Percentiles rank a stretch among this genome's conserved stretches.
Conservation (phyloP, 2,888 invertebrate genomes). For the Apomyelois bistriatella region DNA sequence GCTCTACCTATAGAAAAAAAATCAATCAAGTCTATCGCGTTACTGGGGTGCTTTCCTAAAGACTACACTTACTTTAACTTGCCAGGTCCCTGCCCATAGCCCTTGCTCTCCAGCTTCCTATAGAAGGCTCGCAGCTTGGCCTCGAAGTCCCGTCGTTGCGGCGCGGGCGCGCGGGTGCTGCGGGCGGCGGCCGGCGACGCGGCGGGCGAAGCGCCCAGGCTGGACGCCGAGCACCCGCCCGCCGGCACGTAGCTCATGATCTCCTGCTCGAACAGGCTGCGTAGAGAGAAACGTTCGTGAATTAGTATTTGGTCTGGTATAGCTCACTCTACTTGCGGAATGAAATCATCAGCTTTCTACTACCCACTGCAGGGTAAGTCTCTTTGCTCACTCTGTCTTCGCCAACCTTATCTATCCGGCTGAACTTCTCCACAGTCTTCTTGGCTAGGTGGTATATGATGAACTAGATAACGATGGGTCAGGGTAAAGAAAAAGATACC, state of each 20-base stretch:
- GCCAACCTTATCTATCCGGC: too few species aligned
- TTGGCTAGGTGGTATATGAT: too few species aligned
- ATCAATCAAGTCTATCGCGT: too few species aligned
- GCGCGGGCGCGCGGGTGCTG: slow-evolving; percentile 91
- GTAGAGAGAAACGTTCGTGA: slow-evolving; percentile 18
- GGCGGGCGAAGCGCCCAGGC: slow-evolving; percentile 85
- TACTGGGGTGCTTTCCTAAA: too few species aligned
- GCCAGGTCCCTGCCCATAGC: slow-evolving; percentile 97
- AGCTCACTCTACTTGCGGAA: too few species aligned
- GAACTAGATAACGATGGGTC: too few species aligned
- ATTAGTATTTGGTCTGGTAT: not conserved
- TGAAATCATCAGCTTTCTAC: too few species aligned
- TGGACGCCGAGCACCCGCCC: slow-evolving; percentile 39
- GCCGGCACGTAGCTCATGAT: slow-evolving; percentile 98
- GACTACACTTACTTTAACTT: slow-evolving; percentile 98
- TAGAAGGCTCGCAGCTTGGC: slow-evolving; percentile 97
- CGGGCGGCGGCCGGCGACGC: slow-evolving; percentile 91
- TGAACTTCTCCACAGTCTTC: too few species aligned
- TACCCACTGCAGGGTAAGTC: too few species aligned
- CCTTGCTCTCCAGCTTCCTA: slow-evolving; percentile 95
- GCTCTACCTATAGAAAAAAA: too few species aligned
- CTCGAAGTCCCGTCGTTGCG: slow-evolving; percentile 95
- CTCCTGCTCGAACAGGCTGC: slow-evolving; percentile 98
- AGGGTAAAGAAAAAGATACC: too few species aligned
- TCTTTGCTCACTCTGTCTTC: too few species aligned